These are phyloP conservation scores for Aegotheles bennettii DNA, from an alignment of 2,113 vertebrate genomes.

Conservation along the genomic window DNA sequence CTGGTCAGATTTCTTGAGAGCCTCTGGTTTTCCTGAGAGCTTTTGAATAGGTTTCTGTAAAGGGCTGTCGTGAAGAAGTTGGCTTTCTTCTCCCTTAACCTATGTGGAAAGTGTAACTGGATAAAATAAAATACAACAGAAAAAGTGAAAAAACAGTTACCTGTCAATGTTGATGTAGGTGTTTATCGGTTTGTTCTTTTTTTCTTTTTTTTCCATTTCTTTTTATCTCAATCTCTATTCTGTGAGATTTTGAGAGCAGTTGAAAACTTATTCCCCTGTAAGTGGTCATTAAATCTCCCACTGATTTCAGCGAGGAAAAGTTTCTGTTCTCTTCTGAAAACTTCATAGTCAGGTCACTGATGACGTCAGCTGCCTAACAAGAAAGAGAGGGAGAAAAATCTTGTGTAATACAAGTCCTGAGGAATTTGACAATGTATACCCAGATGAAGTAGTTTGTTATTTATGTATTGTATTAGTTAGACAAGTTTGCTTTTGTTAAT, in stretches of 20 bases:
- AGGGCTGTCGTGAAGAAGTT: neutral
- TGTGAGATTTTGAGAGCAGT: neutral
- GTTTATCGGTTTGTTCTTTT: too few relatives aligned
- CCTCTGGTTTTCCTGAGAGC: neutral
- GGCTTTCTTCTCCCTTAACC: neutral
- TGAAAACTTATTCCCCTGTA: neutral
- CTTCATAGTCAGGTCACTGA: neutral
- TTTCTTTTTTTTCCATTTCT: neutral
- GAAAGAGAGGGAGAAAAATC: neutral
- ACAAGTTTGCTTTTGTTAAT: neutral
- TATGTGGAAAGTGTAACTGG: neutral
- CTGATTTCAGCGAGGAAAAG: neutral
- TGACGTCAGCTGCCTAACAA: neutral
- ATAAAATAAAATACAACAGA: neutral
- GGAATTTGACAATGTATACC: neutral
- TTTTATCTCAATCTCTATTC: neutral
- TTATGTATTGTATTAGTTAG: neutral
- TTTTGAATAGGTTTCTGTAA: neutral
- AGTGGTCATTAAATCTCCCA: neutral
- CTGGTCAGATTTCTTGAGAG: neutral
- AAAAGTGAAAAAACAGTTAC: neutral
- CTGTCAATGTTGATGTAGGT: neutral
- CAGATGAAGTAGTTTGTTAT: neutral
- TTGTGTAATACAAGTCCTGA: neutral
- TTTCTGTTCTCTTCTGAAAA: neutral